Evolutionary conservation across 2,797 vertebrate species (phyloP), one percentile per base, ranked within the genome.

Genomic region (Bucorvus abyssinicus): DNA sequence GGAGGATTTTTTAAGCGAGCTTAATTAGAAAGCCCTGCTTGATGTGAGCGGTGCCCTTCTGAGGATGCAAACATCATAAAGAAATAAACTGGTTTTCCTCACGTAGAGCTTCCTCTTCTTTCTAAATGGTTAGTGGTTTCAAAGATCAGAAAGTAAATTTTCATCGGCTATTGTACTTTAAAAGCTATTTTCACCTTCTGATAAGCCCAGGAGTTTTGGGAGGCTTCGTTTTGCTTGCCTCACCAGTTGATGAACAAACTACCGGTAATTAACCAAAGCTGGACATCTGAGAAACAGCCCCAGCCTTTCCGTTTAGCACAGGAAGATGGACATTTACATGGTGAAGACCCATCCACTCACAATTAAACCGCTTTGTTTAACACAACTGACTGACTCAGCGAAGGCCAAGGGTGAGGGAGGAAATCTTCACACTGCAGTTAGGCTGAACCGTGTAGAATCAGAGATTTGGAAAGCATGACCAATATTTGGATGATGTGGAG

Each of bases 21-120:
- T 95, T 96, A 97, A 93, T 94, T 96, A 90, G 95, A 96, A 95
- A 84, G 53, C 87, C 92, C 75, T 83, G 53, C 61, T 93, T 75
- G 78, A 87, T 64, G 74, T 56, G 57, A 86, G 38, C 49, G 40
- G n/a, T 91, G 90, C 73, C 60, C 75, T 95, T 95, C 85, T 59
- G 84, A 95, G 93, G 60, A 70, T 81, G 76, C 80, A 20, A 90
- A 76, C 53, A 60, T 68, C 87, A 83, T 91, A 93, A 95, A 92
- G 89, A 92, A 95, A 95, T 85, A 89, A 91, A 60, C 57, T 61
- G 84, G 67, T 93, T 93, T 75, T 65, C 55, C 26, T 82, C 84
- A 78, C 57, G 75, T 64, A 85, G 23, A 83, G 40, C 45, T 91
- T 67, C 61, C 76, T 68, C 93, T 90, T 82, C 52, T 76, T 69